Evolutionary conservation across 1,140 invertebrate genomes (phyloP).

Genomic region (Cepaea nemoralis): DNA sequence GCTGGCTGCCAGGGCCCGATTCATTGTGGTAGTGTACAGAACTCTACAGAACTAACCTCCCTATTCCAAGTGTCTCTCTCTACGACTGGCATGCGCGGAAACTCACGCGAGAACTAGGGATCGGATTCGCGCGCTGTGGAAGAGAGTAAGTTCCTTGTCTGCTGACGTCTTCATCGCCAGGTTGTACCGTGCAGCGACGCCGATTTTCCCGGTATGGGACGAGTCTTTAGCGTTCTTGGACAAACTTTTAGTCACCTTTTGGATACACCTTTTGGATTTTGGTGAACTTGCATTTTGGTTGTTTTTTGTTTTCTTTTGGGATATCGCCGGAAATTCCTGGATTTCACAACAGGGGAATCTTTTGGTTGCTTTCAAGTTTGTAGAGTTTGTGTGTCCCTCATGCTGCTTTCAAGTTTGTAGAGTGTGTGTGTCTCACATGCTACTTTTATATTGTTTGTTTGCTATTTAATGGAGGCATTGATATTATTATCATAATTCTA

Average conservation of each 20-base stretch:
- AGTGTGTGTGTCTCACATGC: no score
- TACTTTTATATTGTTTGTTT: no score
- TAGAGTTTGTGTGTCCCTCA: no score
- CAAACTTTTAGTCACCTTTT: background rate
- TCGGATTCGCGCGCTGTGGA: background rate
- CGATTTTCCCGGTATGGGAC: background rate
- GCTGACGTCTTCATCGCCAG: background rate
- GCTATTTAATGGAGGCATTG: no score
- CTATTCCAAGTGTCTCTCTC: background rate
- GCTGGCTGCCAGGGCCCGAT: background rate
- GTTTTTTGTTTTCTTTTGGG: no score
- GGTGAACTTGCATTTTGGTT: no score
- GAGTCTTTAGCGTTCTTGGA: background rate
- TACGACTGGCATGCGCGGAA: background rate
- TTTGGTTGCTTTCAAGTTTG: no score
- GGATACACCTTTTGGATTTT: constrained; percentile 1
- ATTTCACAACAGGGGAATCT: no score
- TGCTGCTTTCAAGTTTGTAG: no score
- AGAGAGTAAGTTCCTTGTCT: background rate
- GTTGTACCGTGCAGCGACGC: background rate
- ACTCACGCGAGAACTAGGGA: background rate
- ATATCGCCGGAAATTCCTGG: no score
- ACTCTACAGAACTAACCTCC: background rate
- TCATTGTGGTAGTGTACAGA: background rate
- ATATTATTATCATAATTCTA: no score